A percentile compares a stretch with the other conserved stretches of the same genome.
phyloP scores from a whole-genome alignment of 2,888 invertebrate species.

The Dicycla oo region DNA sequence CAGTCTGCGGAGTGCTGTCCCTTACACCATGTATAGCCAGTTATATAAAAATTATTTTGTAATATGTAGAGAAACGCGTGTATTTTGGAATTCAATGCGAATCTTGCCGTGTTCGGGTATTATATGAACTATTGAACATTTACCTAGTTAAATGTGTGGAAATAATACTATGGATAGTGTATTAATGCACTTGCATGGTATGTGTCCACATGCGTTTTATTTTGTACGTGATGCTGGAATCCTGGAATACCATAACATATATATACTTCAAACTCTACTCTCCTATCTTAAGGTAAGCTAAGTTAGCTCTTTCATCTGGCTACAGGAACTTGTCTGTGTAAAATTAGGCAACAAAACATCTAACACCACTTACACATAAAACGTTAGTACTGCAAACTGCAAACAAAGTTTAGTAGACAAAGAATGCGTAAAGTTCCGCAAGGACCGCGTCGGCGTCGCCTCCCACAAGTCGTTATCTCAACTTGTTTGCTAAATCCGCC shows the following conservation, averaged over 20 bases:
- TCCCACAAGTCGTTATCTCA: constrained; percentile 83
- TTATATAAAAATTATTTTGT: constrained; percentile 41
- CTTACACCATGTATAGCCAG: too few species aligned
- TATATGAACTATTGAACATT: not conserved
- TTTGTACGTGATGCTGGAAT: not conserved
- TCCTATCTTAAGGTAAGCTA: not conserved
- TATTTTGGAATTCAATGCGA: not conserved
- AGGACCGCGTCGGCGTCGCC: constrained; percentile 43
- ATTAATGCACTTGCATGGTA: too few species aligned
- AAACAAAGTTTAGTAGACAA: constrained; percentile 40
- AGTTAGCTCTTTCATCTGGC: not conserved
- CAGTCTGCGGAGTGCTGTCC: too few species aligned
- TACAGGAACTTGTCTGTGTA: not conserved
- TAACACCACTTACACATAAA: constrained; percentile 2
- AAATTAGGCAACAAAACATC: constrained; percentile 1
- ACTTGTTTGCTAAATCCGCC: constrained; percentile 83
- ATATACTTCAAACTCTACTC: too few species aligned
- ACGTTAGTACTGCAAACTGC: constrained; percentile 16
- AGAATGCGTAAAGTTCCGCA: constrained; percentile 53
- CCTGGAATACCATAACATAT: not conserved
- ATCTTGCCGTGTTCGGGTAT: not conserved
- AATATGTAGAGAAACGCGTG: constrained; percentile 4
- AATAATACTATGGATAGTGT: too few species aligned
- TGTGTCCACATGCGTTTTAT: too few species aligned
- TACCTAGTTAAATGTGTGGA: not conserved